A percentile compares a stretch with the other conserved stretches of the same genome.
These are phyloP conservation scores for Cariama cristata DNA, from an alignment of 2,113 vertebrate species.

Conservation along the genomic window DNA sequence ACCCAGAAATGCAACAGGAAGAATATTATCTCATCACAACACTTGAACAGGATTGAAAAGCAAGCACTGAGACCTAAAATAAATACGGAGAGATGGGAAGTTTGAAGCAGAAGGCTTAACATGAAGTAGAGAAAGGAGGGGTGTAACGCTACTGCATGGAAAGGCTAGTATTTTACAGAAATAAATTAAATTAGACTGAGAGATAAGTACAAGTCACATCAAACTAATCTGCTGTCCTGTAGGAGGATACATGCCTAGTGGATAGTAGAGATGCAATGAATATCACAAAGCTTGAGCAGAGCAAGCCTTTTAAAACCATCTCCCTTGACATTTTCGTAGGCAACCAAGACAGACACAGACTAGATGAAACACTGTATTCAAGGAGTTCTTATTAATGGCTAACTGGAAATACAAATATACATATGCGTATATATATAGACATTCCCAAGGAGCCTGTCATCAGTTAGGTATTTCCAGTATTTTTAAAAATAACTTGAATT, in stretches of 20 bases:
- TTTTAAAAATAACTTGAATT: not conserved
- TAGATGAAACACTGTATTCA: not conserved
- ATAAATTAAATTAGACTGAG: not conserved
- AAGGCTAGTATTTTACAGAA: not conserved
- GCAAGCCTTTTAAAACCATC: not conserved
- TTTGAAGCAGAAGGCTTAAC: not conserved
- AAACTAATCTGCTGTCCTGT: not conserved
- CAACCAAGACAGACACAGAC: not conserved
- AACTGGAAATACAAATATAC: not conserved
- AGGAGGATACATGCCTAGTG: not conserved
- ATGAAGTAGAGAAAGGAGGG: not conserved
- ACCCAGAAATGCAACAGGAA: not conserved
- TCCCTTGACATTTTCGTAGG: not conserved
- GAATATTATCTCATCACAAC: not conserved
- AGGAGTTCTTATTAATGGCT: not conserved
- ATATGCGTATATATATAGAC: not conserved
- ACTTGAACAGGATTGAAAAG: not conserved
- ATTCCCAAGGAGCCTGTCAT: not conserved
- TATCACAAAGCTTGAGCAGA: not conserved
- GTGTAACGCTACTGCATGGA: not conserved
- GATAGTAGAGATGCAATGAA: not conserved
- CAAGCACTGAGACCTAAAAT: not conserved
- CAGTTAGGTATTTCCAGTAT: not conserved
- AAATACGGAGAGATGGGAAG: not conserved
- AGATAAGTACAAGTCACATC: not conserved